Evolutionary conservation across 2,797 vertebrate genomes (phyloP), one percentile per base, ranked within the genome.

Genomic region (Hemitrygon akajei): DNA sequence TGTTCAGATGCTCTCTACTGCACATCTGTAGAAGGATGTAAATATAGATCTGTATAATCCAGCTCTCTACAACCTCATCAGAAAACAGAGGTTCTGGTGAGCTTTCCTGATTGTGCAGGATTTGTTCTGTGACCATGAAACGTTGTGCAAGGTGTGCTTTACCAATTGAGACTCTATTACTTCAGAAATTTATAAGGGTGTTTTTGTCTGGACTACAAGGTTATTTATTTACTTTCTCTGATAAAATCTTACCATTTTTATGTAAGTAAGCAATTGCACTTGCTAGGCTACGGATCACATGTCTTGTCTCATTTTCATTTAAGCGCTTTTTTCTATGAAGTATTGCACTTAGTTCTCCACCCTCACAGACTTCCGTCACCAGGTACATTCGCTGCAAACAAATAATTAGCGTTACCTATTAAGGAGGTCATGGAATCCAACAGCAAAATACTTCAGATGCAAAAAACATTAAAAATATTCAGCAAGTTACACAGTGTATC

Each of bases 291-390:
- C 95, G 95, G 96, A 98, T 97, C 94, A 98, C 96, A 94, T 97
- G 96, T 93, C 97, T 97, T 0, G 97, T 97, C 95, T 98, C 97
- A 3, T 98, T 97, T 95, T 98, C 98, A 87, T 96, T 97, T 93
- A 98, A 97, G 94, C 94, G 95, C 79, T 95, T 96, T 95, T 97
- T 98, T 94, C 94, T 96, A 71, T 95, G 94, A 95, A 98, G 95
- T 94, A 97, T 96, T 95, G 96, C 96, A 96, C 96, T 97, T 94
- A 98, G 96, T 95, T 98, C 97, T 93, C 97, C 98, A 94, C 97
- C 97, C 94, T 97, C 96, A 94, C 98, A 98, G 94, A 98, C 96
- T 94, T 98, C 98, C 94, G 97, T 97, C 95, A 98, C 97, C 95
- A 98, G 97, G 96, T 97, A 98, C 95, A 97, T 97, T 96, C 95